phyloP scores from a whole-genome alignment of 2,888 invertebrate species.

The Thyatira batis region DNA sequence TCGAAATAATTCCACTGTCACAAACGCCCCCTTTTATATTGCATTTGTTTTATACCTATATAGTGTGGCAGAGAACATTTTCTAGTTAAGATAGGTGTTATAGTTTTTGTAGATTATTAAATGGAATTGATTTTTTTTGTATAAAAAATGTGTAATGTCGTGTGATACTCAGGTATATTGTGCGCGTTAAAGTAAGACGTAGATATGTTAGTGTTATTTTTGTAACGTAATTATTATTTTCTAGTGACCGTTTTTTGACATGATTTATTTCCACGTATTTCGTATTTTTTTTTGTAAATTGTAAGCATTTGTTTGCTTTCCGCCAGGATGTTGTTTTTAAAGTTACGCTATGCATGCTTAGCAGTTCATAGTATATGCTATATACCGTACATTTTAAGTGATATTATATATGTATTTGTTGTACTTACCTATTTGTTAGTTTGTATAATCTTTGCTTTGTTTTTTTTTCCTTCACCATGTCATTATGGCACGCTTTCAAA shows the following conservation, averaged over 20 bases:
- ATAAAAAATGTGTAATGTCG: conserved; percentile 26
- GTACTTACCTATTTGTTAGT: conserved; percentile 79
- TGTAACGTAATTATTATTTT: conserved; percentile 34
- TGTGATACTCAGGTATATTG: conserved; percentile 55
- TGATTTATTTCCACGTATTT: conserved; percentile 34
- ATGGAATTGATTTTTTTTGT: conserved; percentile 30
- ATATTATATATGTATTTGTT: conserved; percentile 74
- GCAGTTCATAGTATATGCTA: conserved; percentile 79
- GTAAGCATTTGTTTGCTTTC: conserved; percentile 82
- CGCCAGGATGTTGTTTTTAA: conserved; percentile 61
- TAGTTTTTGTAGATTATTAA: conserved; percentile 14
- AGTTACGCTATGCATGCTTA: conserved; percentile 78
- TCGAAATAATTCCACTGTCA: conserved; percentile 22
- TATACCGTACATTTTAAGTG: conserved; percentile 63
- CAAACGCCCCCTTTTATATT: conserved; percentile 18
- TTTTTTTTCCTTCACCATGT: conserved; percentile 56
- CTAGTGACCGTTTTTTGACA: conserved; percentile 30
- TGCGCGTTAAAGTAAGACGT: conserved; percentile 46
- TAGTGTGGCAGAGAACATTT: conserved; percentile 12
- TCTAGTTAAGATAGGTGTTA: conserved; percentile 15
- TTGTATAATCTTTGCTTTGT: conserved; percentile 62
- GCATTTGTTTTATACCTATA: conserved; percentile 19
- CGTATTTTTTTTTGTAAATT: conserved; percentile 75
- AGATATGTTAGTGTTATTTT: conserved; percentile 35
- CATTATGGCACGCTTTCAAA: conserved; percentile 80